Percentiles rank a stretch among this genome's conserved stretches.
Evolutionary conservation across 2,888 invertebrate genomes (phyloP).

Genomic region (Oscheius sp.): DNA sequence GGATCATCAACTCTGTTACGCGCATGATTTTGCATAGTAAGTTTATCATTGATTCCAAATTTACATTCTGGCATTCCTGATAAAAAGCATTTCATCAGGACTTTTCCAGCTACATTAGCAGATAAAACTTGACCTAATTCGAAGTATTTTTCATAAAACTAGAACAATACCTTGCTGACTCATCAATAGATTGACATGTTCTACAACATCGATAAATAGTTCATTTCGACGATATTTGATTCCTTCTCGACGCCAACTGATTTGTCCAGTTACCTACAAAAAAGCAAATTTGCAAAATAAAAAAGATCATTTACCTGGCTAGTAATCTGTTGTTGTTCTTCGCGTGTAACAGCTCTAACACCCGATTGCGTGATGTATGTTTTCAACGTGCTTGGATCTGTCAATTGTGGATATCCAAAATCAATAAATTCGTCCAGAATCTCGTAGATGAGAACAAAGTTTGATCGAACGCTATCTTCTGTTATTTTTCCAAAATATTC

Average conservation of each 20-base stretch:
- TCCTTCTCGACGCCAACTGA: constrained; percentile 97
- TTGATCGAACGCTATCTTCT: constrained; percentile 99
- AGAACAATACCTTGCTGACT: constrained; percentile 28
- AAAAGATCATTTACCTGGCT: constrained; percentile 76
- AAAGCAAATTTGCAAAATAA: neutral
- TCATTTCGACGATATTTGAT: constrained; percentile 98
- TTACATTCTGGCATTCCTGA: constrained; percentile 99
- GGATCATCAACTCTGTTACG: constrained; percentile 26
- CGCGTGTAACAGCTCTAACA: constrained; percentile 82
- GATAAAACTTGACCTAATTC: constrained; percentile 90
- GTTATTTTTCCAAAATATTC: constrained; percentile 97
- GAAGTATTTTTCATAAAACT: neutral
- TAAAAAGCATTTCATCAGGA: constrained; percentile 98
- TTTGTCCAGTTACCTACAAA: constrained; percentile 77
- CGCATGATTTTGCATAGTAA: constrained; percentile 77
- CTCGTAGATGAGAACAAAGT: constrained; percentile 99
- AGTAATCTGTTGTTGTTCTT: constrained; percentile 98
- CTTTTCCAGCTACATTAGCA: constrained; percentile 97
- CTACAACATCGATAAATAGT: constrained; percentile 94
- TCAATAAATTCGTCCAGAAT: constrained; percentile 96
- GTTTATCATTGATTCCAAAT: constrained; percentile 97
- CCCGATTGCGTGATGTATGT: constrained; percentile 99
- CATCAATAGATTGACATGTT: constrained; percentile 98
- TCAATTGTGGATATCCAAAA: constrained; percentile 99
- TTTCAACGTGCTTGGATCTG: constrained; percentile 98